Percentiles rank a stretch among this genome's conserved stretches.
Evolutionary conservation across 1,140 invertebrate species (phyloP).

Genomic region (Drosophila melanica): DNA sequence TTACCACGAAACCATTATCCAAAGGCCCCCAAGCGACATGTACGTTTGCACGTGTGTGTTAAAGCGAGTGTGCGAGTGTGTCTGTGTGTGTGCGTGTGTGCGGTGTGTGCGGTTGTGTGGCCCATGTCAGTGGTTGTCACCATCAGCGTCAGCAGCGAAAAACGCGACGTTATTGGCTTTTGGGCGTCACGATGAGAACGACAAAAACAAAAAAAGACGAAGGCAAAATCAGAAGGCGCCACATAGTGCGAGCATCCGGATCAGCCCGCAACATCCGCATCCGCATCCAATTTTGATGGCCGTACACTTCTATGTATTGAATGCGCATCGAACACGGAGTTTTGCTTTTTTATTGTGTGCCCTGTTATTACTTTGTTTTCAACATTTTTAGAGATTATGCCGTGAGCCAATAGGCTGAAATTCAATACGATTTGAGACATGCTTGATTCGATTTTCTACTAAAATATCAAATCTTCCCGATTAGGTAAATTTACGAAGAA

Average conservation of each 20-base stretch:
- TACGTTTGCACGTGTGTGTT: conserved; percentile 19
- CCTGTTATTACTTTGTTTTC: conserved; percentile 34
- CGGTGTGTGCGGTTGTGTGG: conserved; percentile 35
- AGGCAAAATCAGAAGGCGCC: conserved; percentile 48
- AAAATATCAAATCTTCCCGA: not conserved
- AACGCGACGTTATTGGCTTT: conserved; percentile 74
- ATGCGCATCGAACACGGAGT: not conserved
- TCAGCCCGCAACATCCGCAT: not conserved
- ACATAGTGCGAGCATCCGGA: not conserved
- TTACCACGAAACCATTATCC: conserved; percentile 22
- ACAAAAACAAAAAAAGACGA: conserved; percentile 31
- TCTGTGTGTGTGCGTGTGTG: conserved; percentile 12
- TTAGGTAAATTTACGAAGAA: conserved; percentile 3
- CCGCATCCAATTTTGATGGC: conserved; percentile 14
- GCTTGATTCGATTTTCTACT: conserved; percentile 9
- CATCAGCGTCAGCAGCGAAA: conserved; percentile 69
- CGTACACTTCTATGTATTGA: conserved; percentile 1
- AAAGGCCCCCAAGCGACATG: conserved; percentile 15
- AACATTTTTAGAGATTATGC: conserved; percentile 41
- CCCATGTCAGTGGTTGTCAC: conserved; percentile 77
- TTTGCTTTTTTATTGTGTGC: conserved; percentile 12
- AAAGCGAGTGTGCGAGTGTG: not conserved
- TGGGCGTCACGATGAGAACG: conserved; percentile 52
- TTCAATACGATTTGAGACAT: conserved; percentile 9
- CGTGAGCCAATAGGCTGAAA: conserved; percentile 4